Percentiles rank a stretch among this genome's conserved stretches.
phyloP scores from a whole-genome alignment of 2,888 invertebrate species.

The Sphinx pinastri region DNA sequence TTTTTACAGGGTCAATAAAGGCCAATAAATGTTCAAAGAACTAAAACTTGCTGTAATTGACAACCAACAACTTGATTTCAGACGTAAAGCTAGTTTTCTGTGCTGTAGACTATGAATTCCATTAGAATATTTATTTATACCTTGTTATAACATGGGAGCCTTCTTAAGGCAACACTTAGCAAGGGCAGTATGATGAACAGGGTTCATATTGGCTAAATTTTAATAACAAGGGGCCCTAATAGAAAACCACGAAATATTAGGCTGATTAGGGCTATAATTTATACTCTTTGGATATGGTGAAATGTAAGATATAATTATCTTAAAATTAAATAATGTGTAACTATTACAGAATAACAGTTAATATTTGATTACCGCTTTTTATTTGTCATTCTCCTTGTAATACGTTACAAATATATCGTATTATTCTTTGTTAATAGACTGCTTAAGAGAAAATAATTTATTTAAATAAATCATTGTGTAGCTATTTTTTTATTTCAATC shows the following conservation, averaged over 20 bases:
- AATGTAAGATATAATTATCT: too few species aligned
- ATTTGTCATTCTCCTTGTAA: constrained; percentile 37
- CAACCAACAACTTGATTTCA: too few species aligned
- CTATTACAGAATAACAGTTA: neutral
- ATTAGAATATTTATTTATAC: neutral
- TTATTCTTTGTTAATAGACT: constrained; percentile 50
- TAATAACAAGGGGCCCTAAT: too few species aligned
- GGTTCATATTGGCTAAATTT: too few species aligned
- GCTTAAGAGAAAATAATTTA: constrained; percentile 66
- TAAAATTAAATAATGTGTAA: neutral
- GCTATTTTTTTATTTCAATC: constrained; percentile 38
- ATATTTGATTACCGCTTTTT: constrained; percentile 19
- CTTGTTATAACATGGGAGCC: too few species aligned
- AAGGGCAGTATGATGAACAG: too few species aligned
- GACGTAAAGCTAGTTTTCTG: too few species aligned
- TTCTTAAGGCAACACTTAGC: too few species aligned
- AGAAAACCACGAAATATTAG: too few species aligned
- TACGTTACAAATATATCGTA: constrained; percentile 21
- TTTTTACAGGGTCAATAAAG: neutral
- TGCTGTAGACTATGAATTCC: neutral
- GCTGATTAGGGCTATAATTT: too few species aligned
- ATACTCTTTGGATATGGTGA: too few species aligned
- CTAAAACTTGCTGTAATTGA: neutral
- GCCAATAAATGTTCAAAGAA: neutral
- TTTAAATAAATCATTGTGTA: constrained; percentile 61